phyloP scores from a whole-genome alignment of 1,140 invertebrate species.

The Drosophila bifasciata region DNA sequence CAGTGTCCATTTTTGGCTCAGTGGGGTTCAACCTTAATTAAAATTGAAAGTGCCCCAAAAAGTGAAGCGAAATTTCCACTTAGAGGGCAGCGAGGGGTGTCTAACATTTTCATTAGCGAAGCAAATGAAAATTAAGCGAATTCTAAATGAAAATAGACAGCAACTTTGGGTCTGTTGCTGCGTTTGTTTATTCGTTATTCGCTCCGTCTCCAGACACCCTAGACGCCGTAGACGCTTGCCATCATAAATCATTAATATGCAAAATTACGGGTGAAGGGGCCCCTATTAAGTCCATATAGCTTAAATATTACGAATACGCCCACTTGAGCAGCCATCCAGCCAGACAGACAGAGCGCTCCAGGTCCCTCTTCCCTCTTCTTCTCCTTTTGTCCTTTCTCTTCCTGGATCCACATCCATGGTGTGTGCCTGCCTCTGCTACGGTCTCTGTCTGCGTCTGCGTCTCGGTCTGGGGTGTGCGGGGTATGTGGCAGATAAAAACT shows the following conservation, averaged over 20 bases:
- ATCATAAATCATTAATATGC: slow-evolving; percentile 79
- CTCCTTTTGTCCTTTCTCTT: not conserved
- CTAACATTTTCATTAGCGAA: slow-evolving; percentile 68
- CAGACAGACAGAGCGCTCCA: slow-evolving; percentile 27
- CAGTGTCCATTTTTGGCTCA: slow-evolving; percentile 5
- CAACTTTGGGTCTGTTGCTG: slow-evolving; percentile 27
- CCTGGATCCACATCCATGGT: no score
- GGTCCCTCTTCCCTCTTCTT: slow-evolving; percentile 1
- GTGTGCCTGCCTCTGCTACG: slow-evolving; percentile 2
- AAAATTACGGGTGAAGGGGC: slow-evolving; percentile 30
- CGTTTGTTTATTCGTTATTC: slow-evolving; percentile 37
- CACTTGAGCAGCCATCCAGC: slow-evolving; percentile 64
- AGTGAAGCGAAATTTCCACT: slow-evolving; percentile 46
- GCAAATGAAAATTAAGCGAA: slow-evolving; percentile 74
- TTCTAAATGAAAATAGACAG: slow-evolving; percentile 74
- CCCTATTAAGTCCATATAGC: slow-evolving; percentile 32
- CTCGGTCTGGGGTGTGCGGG: slow-evolving; percentile 20
- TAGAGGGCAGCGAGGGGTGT: slow-evolving; percentile 16
- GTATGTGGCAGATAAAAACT: slow-evolving; percentile 72
- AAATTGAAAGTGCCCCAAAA: slow-evolving; percentile 67
- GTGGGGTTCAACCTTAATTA: slow-evolving; percentile 60
- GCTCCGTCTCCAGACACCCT: slow-evolving; percentile 6
- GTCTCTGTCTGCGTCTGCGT: not conserved
- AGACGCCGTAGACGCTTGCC: not conserved
- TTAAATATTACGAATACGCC: slow-evolving; percentile 71